Percentiles rank a stretch among this genome's conserved stretches.
These are phyloP conservation scores for Mormyrus iriodes DNA, from an alignment of 2,113 vertebrate genomes.

Conservation along the genomic window DNA sequence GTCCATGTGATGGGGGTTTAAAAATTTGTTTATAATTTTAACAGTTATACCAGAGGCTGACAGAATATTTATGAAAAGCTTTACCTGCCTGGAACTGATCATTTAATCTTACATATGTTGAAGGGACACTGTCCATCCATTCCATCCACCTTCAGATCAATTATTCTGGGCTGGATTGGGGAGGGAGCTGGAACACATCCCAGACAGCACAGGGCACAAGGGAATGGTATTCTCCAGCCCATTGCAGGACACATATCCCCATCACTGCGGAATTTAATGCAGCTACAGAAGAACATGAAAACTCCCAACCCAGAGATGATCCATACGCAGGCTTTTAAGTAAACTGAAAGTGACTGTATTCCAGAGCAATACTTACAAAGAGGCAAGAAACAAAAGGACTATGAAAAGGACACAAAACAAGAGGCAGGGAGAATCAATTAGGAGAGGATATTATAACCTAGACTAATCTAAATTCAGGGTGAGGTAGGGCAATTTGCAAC, in stretches of 20 bases:
- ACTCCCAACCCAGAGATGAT: background rate
- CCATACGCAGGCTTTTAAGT: background rate
- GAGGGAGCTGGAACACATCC: background rate
- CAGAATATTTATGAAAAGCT: background rate
- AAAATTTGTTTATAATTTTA: background rate
- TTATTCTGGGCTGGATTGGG: background rate
- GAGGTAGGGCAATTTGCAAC: background rate
- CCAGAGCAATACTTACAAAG: background rate
- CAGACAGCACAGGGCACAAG: background rate
- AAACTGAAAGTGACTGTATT: background rate
- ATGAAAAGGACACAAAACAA: background rate
- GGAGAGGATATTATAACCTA: no score
- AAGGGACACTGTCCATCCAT: background rate
- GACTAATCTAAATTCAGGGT: background rate
- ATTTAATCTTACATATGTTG: background rate
- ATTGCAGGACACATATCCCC: background rate
- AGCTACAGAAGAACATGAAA: background rate
- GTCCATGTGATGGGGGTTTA: background rate
- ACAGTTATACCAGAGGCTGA: background rate
- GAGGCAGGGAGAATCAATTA: background rate
- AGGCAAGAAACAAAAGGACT: background rate
- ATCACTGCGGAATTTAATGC: background rate
- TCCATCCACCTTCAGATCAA: background rate
- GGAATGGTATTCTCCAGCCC: background rate
- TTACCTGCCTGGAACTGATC: background rate